Evolutionary conservation across 2,888 invertebrate species (phyloP).

Genomic region (Parochlus steinenii): DNA sequence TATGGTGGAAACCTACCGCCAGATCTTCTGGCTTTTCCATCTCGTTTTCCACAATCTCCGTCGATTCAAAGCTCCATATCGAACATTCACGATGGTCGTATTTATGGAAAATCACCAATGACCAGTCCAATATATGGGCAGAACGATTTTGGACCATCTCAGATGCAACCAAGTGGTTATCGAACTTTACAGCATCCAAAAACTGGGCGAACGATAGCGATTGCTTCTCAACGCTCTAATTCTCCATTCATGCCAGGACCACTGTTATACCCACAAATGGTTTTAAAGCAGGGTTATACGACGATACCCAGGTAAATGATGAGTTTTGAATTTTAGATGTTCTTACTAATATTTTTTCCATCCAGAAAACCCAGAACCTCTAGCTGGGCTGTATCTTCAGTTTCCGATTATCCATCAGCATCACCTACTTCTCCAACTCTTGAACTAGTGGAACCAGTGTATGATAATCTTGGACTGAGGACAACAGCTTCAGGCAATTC

Average conservation of each 20-base stretch:
- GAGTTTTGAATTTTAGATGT: too few species aligned
- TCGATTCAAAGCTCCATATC: slow-evolving; percentile 70
- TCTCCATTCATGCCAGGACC: slow-evolving; percentile 60
- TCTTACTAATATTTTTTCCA: too few species aligned
- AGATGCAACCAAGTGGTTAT: slow-evolving; percentile 49
- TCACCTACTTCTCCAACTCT: slow-evolving; percentile 28
- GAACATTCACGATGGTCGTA: slow-evolving; percentile 44
- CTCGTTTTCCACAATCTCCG: slow-evolving; percentile 50
- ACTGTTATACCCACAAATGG: slow-evolving; percentile 41
- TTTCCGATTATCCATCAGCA: slow-evolving; percentile 28
- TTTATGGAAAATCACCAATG: slow-evolving; percentile 29
- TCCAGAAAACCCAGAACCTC: slow-evolving; percentile 66
- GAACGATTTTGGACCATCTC: slow-evolving; percentile 38
- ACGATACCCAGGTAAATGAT: too few species aligned
- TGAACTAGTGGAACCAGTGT: slow-evolving; percentile 57
- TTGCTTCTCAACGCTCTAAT: slow-evolving; percentile 37
- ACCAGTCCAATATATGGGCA: slow-evolving; percentile 44
- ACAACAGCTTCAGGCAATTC: slow-evolving; percentile 81
- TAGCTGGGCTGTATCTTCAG: slow-evolving; percentile 58
- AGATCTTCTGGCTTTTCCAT: slow-evolving; percentile 63
- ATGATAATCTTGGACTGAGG: slow-evolving; percentile 69
- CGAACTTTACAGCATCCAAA: slow-evolving; percentile 65
- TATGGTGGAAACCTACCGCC: slow-evolving; percentile 55
- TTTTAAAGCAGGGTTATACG: slow-evolving; percentile 59
- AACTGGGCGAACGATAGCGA: slow-evolving; percentile 26